Evolutionary conservation across 2,888 invertebrate species (phyloP), one percentile per base, ranked within the genome.

Genomic region (Temnothorax unifasciatus): DNA sequence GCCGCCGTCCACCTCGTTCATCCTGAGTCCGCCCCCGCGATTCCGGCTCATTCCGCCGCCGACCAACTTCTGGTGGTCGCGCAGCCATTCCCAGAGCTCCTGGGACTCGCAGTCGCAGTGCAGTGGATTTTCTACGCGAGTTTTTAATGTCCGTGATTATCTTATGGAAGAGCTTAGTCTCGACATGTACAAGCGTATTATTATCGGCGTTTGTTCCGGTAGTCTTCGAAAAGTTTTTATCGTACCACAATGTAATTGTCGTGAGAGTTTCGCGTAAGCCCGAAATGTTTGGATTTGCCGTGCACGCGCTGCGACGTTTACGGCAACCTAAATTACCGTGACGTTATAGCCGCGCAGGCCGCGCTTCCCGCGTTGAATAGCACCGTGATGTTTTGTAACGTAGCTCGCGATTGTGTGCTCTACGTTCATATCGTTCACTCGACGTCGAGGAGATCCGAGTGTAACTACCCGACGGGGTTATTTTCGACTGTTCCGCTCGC

Each of bases 11-110:
- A 94, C 87, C 86, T 94, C 93, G 90, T 93, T 92, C 91, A 92
- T 89, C 61, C 92, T 92, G 86, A 93, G 90, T 54, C 92, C 92
- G 25, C 91, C 87, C 86, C 86, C 90, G 82, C 96, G 95, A 85
- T 95, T 94, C 92, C 96, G 96, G 91, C 96, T 87, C 64, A 93
- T 96, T 89, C 96, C 96, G 85, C 95, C 93, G 84, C 95, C 93
- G 44, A 97, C 95, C 83, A 97, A 96, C 95, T 98, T 98, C 93
- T 97, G 96, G 95, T 99, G 98, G 94, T 98, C 97, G 93, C 98
- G 96, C 94, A 99, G 96, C 99, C 98, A 99, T 95, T 97, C 97
- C 98, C 99, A 98, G 69, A 98, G 96, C 94, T 98, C 98, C 95
- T 98, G 97, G 85, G 98, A 97, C 94, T 98, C 98, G 95, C 99